phyloP scores from a whole-genome alignment of 1,140 invertebrate species.

The Megathymus violae region DNA sequence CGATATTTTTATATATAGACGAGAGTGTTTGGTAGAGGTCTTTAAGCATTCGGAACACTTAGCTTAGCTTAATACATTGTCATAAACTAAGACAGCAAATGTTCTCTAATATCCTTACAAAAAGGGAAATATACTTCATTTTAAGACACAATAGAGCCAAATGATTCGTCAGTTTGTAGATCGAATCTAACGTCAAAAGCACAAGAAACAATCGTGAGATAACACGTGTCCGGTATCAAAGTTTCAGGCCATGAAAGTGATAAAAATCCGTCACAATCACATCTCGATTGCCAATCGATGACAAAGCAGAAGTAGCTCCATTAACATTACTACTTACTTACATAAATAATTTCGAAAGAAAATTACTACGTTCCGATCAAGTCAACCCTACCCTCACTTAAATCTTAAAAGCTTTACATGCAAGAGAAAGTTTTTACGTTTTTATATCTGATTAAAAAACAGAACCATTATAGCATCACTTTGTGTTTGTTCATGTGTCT shows the following conservation, averaged over 20 bases:
- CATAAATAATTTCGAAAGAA: slow-evolving; percentile 44
- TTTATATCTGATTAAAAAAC: too few species aligned
- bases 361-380: slow-evolving; percentile 39
- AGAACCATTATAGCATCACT: too few species aligned
- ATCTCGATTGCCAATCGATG: slow-evolving; percentile 64
- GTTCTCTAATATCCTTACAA: too few species aligned
- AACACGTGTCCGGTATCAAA: background rate
- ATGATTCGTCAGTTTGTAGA: background rate
- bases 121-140: too few species aligned
- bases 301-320: slow-evolving; percentile 53
- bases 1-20: too few species aligned
- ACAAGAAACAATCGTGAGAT: background rate
- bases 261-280: slow-evolving; percentile 41
- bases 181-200: background rate
- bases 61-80: too few species aligned
- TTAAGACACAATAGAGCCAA: background rate
- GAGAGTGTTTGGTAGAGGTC: too few species aligned
- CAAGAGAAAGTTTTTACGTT: slow-evolving; percentile 40
- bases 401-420: slow-evolving; percentile 31
- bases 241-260: slow-evolving; percentile 40
- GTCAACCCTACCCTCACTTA: slow-evolving; percentile 35
- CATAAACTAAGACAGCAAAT: too few species aligned
- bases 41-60: too few species aligned
- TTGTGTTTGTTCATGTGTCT: too few species aligned
- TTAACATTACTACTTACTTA: slow-evolving; percentile 48